Evolutionary conservation across 1,140 invertebrate species (phyloP).

Genomic region (Parasteatoda tepidariorum): DNA sequence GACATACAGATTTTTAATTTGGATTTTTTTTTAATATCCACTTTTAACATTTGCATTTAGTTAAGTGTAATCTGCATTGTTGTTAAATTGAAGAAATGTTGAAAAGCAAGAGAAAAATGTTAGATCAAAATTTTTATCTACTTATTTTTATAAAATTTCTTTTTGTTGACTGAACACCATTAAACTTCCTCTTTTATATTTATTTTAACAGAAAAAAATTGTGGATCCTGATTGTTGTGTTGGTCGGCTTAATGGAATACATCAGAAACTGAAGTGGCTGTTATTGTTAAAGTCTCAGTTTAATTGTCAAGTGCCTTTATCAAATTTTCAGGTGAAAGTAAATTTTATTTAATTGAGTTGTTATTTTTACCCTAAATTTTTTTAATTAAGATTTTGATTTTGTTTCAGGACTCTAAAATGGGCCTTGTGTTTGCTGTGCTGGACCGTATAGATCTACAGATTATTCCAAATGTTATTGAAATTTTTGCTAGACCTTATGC

Average conservation of each 20-base stretch:
- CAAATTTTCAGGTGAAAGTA: slow-evolving; percentile 3
- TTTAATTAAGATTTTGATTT: background rate
- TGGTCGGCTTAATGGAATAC: background rate
- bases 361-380: background rate
- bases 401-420: slow-evolving; percentile 15
- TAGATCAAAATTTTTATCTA: too few species aligned
- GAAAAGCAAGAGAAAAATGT: too few species aligned
- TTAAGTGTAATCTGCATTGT: too few species aligned
- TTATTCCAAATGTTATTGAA: background rate
- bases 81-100: too few species aligned
- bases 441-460: background rate
- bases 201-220: slow-evolving; percentile 17
- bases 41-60: too few species aligned
- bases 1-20: too few species aligned
- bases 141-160: too few species aligned
- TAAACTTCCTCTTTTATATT: too few species aligned
- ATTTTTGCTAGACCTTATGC: slow-evolving; percentile 18
- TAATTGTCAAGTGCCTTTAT: slow-evolving; percentile 8
- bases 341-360: background rate
- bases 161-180: too few species aligned
- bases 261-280: background rate
- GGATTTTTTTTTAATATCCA: too few species aligned
- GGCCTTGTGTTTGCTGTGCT: slow-evolving; percentile 9
- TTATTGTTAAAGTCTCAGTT: background rate
- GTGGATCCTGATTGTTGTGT: background rate